Conservation (phyloP, 2,113 vertebrate species). For the Thamnophis sirtalis region DNA sequence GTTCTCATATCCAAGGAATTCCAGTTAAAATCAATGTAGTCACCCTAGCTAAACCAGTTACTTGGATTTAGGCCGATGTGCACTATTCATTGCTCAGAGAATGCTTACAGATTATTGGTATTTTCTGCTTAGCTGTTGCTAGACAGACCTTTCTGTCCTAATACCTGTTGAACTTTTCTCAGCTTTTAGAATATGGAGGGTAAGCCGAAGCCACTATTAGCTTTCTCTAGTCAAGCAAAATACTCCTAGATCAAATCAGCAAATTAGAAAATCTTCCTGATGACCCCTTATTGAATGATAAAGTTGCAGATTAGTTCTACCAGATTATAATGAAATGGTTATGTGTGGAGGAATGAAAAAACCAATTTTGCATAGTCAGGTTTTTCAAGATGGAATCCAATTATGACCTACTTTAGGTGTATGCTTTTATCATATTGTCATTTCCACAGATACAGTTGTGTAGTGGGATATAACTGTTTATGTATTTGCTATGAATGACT, state of each 20-base stretch:
- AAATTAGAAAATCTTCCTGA: neutral
- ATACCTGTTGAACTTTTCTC: neutral
- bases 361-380: neutral
- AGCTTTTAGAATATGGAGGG: neutral
- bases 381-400: neutral
- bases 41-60: neutral
- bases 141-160: neutral
- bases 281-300: neutral
- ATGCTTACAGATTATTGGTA: neutral
- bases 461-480: neutral
- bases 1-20: neutral
- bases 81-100: neutral
- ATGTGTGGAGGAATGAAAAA: neutral
- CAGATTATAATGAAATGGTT: neutral
- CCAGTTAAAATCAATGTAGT: neutral
- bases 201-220: neutral
- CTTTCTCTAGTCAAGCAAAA: neutral
- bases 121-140: neutral
- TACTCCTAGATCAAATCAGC: neutral
- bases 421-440: neutral
- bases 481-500: neutral
- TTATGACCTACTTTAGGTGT: neutral
- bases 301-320: neutral
- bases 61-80: neutral
- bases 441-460: neutral